Evolutionary conservation across 2,797 vertebrate species (phyloP).

Genomic region (Serranus cabrilla): DNA sequence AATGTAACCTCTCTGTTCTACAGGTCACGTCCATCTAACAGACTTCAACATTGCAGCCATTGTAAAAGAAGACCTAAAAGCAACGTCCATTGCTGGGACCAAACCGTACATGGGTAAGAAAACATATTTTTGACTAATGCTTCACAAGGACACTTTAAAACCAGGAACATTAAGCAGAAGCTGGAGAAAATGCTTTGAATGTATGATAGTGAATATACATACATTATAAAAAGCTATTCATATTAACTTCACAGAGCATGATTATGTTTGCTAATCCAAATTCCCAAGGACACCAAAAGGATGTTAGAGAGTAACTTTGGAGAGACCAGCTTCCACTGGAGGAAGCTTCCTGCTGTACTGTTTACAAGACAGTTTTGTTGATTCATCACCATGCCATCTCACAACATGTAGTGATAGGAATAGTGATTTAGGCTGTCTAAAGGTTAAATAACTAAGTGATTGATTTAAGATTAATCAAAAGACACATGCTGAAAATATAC

Average conservation of each 20-base stretch:
- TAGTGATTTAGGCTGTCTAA: too few species aligned
- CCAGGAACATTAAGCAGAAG: not conserved
- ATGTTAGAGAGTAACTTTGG: not conserved
- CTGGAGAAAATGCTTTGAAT: not conserved
- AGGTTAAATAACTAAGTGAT: not conserved
- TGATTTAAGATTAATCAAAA: not conserved
- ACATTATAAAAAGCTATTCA: not conserved
- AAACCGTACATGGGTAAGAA: slow-evolving; percentile 97
- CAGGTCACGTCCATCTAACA: slow-evolving; percentile 95
- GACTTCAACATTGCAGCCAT: slow-evolving; percentile 97
- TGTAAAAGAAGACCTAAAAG: slow-evolving; percentile 90
- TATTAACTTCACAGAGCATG: not conserved
- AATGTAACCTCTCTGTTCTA: slow-evolving; percentile 29
- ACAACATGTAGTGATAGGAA: not conserved
- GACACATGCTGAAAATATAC: not conserved
- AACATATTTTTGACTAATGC: not conserved
- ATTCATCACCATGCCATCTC: not conserved
- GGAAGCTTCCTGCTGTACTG: not conserved
- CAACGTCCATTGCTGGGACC: slow-evolving; percentile 95
- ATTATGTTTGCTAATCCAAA: slow-evolving; percentile 17
- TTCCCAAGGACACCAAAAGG: not conserved
- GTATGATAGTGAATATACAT: not conserved
- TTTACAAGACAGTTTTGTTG: not conserved
- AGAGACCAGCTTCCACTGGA: not conserved
- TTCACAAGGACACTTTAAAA: not conserved